Evolutionary conservation across 1,140 invertebrate species (phyloP).

Genomic region (Drosophila ficusphila): DNA sequence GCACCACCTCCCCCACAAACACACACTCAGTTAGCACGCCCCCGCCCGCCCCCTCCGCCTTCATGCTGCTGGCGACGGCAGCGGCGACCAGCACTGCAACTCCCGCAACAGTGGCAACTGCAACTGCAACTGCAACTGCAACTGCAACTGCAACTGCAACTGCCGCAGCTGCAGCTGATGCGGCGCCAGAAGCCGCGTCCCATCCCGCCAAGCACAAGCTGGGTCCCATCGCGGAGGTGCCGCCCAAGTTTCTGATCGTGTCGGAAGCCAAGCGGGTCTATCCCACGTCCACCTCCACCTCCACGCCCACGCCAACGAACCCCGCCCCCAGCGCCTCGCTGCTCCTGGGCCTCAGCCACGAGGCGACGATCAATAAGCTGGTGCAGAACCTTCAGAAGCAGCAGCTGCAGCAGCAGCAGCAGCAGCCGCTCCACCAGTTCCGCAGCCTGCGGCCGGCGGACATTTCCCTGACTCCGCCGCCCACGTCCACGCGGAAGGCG

Average conservation of each 20-base stretch:
- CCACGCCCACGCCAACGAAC: slow-evolving; percentile 1
- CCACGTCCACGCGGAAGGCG: slow-evolving; percentile 65
- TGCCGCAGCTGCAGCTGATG: neutral
- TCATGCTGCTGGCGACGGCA: slow-evolving; percentile 22
- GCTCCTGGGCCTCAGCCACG: neutral
- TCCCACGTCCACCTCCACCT: neutral
- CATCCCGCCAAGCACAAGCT: slow-evolving; percentile 63
- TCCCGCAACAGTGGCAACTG: neutral
- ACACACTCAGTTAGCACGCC: neutral
- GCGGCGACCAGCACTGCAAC: slow-evolving; percentile 3
- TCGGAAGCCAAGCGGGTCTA: slow-evolving; percentile 28
- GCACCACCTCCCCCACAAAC: neutral
- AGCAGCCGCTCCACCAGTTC: neutral
- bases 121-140: neutral
- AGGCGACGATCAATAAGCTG: neutral
- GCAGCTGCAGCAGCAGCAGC: slow-evolving; percentile 3
- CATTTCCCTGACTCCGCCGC: slow-evolving; percentile 74
- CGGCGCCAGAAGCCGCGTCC: slow-evolving; percentile 9
- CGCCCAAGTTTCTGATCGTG: slow-evolving; percentile 37
- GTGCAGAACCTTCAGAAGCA: slow-evolving; percentile 2
- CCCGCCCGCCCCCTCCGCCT: neutral
- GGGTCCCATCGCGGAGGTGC: slow-evolving; percentile 18
- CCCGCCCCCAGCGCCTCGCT: neutral
- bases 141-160: slow-evolving; percentile 6
- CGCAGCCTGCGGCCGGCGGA: slow-evolving; percentile 2